These are phyloP conservation scores for Globicephala melas DNA, from an alignment of 2,113 vertebrate genomes.

Conservation along the genomic window DNA sequence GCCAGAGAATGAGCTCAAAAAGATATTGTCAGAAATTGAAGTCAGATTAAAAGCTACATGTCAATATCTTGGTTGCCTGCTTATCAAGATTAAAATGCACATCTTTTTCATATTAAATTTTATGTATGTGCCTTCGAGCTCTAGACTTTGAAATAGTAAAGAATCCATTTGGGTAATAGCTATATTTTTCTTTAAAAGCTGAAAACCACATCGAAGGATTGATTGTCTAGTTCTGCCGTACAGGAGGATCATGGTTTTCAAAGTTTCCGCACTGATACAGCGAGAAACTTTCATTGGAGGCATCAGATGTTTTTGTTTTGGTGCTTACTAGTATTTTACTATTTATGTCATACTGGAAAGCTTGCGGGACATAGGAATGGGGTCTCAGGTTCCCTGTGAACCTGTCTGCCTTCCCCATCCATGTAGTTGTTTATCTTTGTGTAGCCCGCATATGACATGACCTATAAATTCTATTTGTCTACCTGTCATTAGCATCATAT, in stretches of 20 bases:
- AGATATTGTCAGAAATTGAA: constrained; percentile 37
- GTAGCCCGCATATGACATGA: background rate
- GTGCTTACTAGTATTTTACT: background rate
- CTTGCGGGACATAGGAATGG: background rate
- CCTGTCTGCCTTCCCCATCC: background rate
- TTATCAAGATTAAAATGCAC: background rate
- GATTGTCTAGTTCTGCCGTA: background rate
- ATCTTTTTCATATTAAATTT: background rate
- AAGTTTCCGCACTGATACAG: background rate
- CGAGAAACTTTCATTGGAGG: background rate
- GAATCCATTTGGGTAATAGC: background rate
- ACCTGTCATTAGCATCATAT: background rate
- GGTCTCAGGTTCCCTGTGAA: background rate
- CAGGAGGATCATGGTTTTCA: background rate
- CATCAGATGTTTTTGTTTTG: background rate
- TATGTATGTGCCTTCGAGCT: background rate
- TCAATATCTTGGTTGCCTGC: background rate
- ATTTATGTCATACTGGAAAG: background rate
- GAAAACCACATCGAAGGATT: background rate
- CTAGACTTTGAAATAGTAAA: constrained; percentile 3
- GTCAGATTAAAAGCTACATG: background rate
- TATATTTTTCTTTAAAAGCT: background rate
- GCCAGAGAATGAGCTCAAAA: constrained; percentile 49
- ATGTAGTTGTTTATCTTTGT: background rate
- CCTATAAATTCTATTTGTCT: background rate